Evolutionary conservation across 2,113 vertebrate genomes (phyloP).

Genomic region (Sorex fumeus): DNA sequence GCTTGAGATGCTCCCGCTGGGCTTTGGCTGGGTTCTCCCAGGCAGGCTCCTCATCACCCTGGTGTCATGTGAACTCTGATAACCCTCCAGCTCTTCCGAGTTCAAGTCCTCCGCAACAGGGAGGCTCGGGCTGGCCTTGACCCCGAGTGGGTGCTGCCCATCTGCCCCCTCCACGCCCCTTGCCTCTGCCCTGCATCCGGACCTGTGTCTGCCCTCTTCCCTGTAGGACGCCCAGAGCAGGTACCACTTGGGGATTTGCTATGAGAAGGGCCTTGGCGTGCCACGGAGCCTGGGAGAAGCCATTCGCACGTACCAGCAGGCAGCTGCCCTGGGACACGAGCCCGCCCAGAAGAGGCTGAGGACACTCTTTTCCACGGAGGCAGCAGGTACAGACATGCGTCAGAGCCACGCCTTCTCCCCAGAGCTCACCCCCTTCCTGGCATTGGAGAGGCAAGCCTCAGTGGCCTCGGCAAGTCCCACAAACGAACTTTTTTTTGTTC

Average conservation of each 20-base stretch:
- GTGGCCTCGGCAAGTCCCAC: neutral
- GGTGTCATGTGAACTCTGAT: neutral
- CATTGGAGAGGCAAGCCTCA: neutral
- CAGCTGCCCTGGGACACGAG: conserved; percentile 89
- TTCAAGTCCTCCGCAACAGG: neutral
- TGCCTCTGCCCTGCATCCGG: neutral
- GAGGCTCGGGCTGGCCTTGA: neutral
- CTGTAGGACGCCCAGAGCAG: conserved; percentile 92
- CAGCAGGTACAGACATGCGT: conserved; percentile 80
- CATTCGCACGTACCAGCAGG: conserved; percentile 88
- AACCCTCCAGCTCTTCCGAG: neutral
- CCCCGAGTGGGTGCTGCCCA: neutral
- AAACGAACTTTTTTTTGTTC: too few species aligned
- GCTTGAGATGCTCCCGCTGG: neutral
- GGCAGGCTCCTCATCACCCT: neutral
- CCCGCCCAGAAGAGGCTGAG: conserved; percentile 87
- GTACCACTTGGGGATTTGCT: conserved; percentile 94
- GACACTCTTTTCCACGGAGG: conserved; percentile 74
- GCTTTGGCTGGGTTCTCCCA: neutral
- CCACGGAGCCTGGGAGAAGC: conserved; percentile 88
- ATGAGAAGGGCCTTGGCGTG: conserved; percentile 93
- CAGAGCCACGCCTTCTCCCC: neutral
- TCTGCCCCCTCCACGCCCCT: neutral
- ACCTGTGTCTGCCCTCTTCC: conserved; percentile 53
- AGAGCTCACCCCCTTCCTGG: neutral